Percentiles rank a stretch among this genome's conserved stretches.
Conservation (phyloP, 2,888 invertebrate genomes). For the Calameuta pallipes region DNA sequence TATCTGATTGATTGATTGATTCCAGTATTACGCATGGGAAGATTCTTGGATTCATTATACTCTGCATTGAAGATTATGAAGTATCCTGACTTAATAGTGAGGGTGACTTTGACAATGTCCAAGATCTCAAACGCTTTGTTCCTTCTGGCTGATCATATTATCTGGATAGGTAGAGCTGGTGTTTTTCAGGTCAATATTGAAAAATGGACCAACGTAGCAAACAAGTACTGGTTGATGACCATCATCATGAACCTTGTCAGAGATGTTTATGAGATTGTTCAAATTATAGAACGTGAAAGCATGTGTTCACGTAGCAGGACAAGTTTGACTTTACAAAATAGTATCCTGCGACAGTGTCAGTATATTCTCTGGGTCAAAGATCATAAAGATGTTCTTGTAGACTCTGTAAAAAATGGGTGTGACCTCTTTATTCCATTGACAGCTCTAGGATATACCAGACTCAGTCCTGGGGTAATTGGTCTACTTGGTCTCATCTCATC, state of each 20-base stretch:
- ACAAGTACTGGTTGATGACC: constrained; percentile 88
- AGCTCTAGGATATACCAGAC: constrained; percentile 80
- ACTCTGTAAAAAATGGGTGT: constrained; percentile 86
- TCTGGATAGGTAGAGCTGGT: constrained; percentile 86
- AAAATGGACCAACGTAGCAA: constrained; percentile 80
- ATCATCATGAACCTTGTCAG: constrained; percentile 83
- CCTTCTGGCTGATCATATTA: constrained; percentile 85
- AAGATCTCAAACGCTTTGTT: constrained; percentile 84
- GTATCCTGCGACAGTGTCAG: constrained; percentile 38
- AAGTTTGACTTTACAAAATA: constrained; percentile 46
- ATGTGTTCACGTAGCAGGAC: constrained; percentile 43
- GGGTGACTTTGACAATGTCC: constrained; percentile 80
- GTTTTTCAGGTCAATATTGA: constrained; percentile 76
- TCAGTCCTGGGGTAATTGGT: constrained; percentile 84
- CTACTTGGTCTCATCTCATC: constrained; percentile 85
- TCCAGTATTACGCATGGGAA: constrained; percentile 86
- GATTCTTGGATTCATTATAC: constrained; percentile 85
- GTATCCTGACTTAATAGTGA: constrained; percentile 77
- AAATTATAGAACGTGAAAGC: constrained; percentile 69
- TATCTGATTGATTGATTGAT: constrained; percentile 2
- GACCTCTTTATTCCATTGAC: constrained; percentile 89
- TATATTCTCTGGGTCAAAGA: constrained; percentile 50
- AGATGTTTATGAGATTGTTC: constrained; percentile 86
- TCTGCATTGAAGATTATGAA: constrained; percentile 78
- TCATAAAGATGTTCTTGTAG: constrained; percentile 79